A percentile compares a stretch with the other conserved stretches of the same genome.
Evolutionary conservation across 2,113 vertebrate genomes (phyloP).

Genomic region (Ramphastos sulfuratus): DNA sequence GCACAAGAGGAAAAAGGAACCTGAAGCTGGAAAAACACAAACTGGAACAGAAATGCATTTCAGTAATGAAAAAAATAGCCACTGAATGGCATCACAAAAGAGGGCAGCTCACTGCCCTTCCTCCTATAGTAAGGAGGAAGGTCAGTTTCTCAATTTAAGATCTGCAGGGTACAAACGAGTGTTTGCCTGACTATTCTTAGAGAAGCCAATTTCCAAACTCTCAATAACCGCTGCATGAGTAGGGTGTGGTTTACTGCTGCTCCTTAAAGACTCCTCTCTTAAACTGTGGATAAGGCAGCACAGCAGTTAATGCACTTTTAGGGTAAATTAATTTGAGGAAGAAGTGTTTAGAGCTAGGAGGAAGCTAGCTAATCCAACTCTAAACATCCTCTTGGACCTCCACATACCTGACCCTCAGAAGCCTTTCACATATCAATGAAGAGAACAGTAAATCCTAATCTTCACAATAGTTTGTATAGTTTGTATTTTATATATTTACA

Average conservation of each 20-base stretch:
- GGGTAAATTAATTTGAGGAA: background rate
- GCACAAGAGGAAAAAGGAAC: background rate
- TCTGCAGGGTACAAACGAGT: background rate
- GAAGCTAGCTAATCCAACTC: background rate
- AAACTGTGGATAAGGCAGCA: background rate
- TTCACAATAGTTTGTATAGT: background rate
- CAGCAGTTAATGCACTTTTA: background rate
- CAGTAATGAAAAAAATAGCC: background rate
- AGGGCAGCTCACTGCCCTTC: constrained; percentile 2
- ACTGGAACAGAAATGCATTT: background rate
- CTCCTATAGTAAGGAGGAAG: constrained; percentile 22
- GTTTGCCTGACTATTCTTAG: background rate
- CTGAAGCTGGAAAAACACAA: background rate
- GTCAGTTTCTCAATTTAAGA: constrained; percentile 1
- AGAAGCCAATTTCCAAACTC: background rate
- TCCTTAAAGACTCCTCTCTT: background rate
- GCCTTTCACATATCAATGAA: background rate
- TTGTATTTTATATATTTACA: background rate
- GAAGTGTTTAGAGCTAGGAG: background rate
- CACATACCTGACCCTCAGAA: background rate
- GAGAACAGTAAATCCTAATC: background rate
- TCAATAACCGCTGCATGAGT: background rate
- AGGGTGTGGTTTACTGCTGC: background rate
- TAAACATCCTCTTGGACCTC: background rate
- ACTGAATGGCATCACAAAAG: background rate